These are phyloP conservation scores for Clistopyga incitator DNA, from an alignment of 2,888 invertebrate species.

Conservation along the genomic window DNA sequence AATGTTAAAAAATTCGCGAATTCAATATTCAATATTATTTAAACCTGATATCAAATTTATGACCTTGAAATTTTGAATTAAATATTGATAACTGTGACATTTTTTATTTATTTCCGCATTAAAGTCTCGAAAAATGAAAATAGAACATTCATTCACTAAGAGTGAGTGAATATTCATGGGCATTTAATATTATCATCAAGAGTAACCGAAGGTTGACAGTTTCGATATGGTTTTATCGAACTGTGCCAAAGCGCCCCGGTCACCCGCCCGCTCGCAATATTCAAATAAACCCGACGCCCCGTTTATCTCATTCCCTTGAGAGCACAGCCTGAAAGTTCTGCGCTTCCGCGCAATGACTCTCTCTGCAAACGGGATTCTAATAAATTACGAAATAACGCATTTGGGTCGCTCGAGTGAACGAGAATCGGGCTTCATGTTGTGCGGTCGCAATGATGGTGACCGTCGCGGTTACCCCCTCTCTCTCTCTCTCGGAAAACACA, in stretches of 20 bases:
- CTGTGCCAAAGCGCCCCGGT: constrained; percentile 1
- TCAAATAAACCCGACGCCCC: constrained; percentile 2
- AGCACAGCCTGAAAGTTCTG: background rate
- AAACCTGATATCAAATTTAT: too few relatives aligned
- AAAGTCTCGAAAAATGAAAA: too few relatives aligned
- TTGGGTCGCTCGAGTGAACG: constrained; percentile 12
- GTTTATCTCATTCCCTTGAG: background rate
- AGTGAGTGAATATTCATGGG: too few relatives aligned
- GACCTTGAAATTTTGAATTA: too few relatives aligned
- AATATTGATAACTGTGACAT: too few relatives aligned
- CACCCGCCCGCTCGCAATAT: background rate
- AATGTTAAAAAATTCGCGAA: too few relatives aligned
- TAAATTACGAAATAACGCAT: constrained; percentile 11
- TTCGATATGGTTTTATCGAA: background rate
- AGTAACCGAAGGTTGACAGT: too few relatives aligned
- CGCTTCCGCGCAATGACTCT: background rate
- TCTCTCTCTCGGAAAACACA: constrained; percentile 20
- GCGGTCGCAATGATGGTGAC: constrained; percentile 26
- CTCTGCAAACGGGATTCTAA: constrained; percentile 1
- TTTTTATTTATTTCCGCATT: too few relatives aligned
- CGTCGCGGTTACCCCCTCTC: constrained; percentile 20
- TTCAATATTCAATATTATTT: too few relatives aligned
- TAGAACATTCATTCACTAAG: too few relatives aligned
- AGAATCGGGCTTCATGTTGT: constrained; percentile 19
- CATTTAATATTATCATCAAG: too few relatives aligned